phyloP scores from a whole-genome alignment of 2,888 invertebrate species.

The Busseola fusca region DNA sequence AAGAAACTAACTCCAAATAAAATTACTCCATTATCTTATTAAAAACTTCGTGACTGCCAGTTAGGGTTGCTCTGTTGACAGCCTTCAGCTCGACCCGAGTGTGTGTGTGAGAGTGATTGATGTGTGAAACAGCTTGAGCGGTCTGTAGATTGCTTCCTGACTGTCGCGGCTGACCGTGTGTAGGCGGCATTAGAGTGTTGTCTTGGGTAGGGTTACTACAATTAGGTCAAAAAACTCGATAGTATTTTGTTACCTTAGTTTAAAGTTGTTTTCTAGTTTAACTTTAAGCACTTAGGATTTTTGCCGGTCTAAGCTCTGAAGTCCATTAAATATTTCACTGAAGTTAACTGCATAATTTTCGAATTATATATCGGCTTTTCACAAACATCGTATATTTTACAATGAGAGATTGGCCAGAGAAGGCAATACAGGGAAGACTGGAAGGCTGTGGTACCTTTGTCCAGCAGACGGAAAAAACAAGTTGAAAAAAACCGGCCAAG shows the following conservation, averaged over 20 bases:
- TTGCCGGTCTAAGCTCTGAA: neutral
- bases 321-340: constrained; percentile 3
- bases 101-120: constrained; percentile 46
- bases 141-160: constrained; percentile 33
- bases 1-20: neutral
- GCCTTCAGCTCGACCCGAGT: too few relatives aligned
- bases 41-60: too few relatives aligned
- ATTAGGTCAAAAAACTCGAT: neutral
- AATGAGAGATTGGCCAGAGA: neutral
- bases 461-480: neutral
- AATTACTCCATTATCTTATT: neutral
- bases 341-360: neutral
- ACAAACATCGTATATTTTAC: neutral
- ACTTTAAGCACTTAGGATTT: neutral
- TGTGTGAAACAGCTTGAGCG: constrained; percentile 26
- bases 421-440: neutral
- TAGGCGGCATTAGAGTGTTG: constrained; percentile 2
- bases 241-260: neutral
- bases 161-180: constrained; percentile 19
- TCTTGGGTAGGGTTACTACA: neutral
- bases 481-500: neutral
- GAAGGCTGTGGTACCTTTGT: neutral
- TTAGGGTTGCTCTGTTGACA: too few relatives aligned
- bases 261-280: neutral
- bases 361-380: neutral